Percentiles rank a stretch among this genome's conserved stretches.
Conservation (phyloP, 1,140 invertebrate genomes). For the Drosophila tristis region DNA sequence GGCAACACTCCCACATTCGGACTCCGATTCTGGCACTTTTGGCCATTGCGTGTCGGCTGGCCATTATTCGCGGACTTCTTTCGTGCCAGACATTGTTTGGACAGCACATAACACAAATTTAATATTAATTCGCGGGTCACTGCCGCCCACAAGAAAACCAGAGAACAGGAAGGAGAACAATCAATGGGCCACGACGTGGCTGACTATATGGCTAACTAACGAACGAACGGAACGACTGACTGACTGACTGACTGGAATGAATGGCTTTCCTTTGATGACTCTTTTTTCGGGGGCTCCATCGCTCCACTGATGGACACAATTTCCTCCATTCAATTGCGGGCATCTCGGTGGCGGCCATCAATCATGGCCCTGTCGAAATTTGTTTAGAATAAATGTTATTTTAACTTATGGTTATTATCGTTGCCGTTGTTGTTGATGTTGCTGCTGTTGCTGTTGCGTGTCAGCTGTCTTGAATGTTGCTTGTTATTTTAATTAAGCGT, state of each 20-base stretch:
- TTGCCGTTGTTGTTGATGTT: slow-evolving; percentile 40
- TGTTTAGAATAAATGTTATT: slow-evolving; percentile 64
- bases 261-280: slow-evolving; percentile 66
- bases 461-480: slow-evolving; percentile 58
- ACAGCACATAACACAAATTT: slow-evolving; percentile 59
- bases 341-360: slow-evolving; percentile 56
- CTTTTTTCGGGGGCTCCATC: slow-evolving; percentile 19
- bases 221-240: slow-evolving; percentile 27
- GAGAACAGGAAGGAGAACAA: slow-evolving; percentile 12
- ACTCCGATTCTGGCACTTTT: slow-evolving; percentile 16
- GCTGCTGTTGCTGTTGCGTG: slow-evolving; percentile 66
- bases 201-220: slow-evolving; percentile 44
- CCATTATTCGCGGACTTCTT: slow-evolving; percentile 61
- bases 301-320: slow-evolving; percentile 26
- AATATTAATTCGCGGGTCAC: slow-evolving; percentile 71
- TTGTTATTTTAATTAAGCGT: slow-evolving; percentile 80
- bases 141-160: slow-evolving; percentile 31
- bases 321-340: slow-evolving; percentile 45
- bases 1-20: slow-evolving; percentile 9
- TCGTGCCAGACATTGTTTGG: slow-evolving; percentile 39
- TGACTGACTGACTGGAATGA: slow-evolving; percentile 29
- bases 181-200: slow-evolving; percentile 34
- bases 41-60: slow-evolving; percentile 59
- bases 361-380: slow-evolving; percentile 56
- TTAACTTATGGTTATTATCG: slow-evolving; percentile 41